Base-by-base conservation (phyloP, 2,888 invertebrate genomes). In the Trichopoda pennipes region DNA sequence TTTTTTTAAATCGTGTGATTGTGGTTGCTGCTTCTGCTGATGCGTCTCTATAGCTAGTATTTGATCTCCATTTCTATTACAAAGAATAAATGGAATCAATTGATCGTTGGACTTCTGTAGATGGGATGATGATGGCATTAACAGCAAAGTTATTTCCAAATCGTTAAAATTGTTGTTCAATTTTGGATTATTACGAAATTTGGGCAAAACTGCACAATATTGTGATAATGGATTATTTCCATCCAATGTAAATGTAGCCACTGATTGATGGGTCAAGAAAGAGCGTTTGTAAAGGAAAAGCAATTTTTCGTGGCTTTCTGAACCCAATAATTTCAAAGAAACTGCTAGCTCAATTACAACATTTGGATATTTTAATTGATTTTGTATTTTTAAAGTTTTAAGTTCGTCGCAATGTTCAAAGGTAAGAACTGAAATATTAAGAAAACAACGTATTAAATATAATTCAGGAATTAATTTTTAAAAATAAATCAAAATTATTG, bases 161-260 rank as follows among this genome's bases (percentile, higher is more conserved):
- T 86, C 85, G 53, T 86, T 86, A 2, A 86, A 77, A 58, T 84
- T 85, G 75, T 81, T 80, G 49, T 84, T 84, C 42, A 87, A 75
- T 28, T 85, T 82, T 38, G 55, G 69, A 69, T 86, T 86, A 53
- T 85, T 85, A 7, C 86, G 86, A 84, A 85, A 86, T 77, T 85
- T 86, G 19, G 86, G 86, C 55, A 85, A 82, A 53, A 86, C 75
- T 14, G 81, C 55, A 75, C 81, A 79, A 56, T 80, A 85, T 16
- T 76, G 63, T 2, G 66, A 17, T 28, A 63, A 63, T 2, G 73
- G 72, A 66, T 69, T 75, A 14, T 73, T 64, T 10, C 1, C 28
- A 16, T 77, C 58, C 2, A 81, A 69, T 23, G 61, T 51, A 42
- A 83, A 73, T 28, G 53, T 75, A 4, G 84, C 83, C 21, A 79